phyloP scores from a whole-genome alignment of 2,888 invertebrate genomes.

The Leucoma salicis region DNA sequence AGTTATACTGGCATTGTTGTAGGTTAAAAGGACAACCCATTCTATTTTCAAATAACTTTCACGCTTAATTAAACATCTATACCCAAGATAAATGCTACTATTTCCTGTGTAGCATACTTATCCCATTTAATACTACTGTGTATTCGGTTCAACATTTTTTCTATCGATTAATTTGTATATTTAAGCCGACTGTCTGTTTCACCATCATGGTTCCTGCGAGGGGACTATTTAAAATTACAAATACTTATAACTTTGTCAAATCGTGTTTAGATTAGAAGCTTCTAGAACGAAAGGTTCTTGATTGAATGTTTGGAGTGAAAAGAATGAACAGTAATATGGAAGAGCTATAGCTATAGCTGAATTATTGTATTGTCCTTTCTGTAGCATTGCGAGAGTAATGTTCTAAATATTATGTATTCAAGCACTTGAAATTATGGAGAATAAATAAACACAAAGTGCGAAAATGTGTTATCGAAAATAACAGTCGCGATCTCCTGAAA shows the following conservation, averaged over 20 bases:
- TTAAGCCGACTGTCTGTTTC: constrained; percentile 23
- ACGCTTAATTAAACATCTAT: constrained; percentile 24
- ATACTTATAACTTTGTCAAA: not conserved
- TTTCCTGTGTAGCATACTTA: not conserved
- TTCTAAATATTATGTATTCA: too few relatives aligned
- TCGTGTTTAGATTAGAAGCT: not conserved
- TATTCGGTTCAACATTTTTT: not conserved
- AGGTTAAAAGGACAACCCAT: not conserved
- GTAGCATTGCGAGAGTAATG: too few relatives aligned
- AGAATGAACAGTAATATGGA: too few relatives aligned
- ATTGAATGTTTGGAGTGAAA: too few relatives aligned
- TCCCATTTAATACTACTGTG: not conserved
- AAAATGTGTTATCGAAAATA: too few relatives aligned
- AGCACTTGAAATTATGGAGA: too few relatives aligned
- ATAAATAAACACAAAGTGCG: too few relatives aligned
- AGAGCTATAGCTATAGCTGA: too few relatives aligned
- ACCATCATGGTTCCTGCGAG: constrained; percentile 18
- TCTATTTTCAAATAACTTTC: constrained; percentile 9
- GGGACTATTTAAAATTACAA: constrained; percentile 1
- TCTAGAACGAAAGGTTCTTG: not conserved
- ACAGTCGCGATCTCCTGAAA: too few relatives aligned
- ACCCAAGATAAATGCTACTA: constrained; percentile 9
- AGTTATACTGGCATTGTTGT: too few relatives aligned
- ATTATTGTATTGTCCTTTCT: too few relatives aligned
- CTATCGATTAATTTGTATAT: not conserved